These are phyloP conservation scores for Glossophaga mutica DNA, from an alignment of 2,797 vertebrate species.

Conservation along the genomic window DNA sequence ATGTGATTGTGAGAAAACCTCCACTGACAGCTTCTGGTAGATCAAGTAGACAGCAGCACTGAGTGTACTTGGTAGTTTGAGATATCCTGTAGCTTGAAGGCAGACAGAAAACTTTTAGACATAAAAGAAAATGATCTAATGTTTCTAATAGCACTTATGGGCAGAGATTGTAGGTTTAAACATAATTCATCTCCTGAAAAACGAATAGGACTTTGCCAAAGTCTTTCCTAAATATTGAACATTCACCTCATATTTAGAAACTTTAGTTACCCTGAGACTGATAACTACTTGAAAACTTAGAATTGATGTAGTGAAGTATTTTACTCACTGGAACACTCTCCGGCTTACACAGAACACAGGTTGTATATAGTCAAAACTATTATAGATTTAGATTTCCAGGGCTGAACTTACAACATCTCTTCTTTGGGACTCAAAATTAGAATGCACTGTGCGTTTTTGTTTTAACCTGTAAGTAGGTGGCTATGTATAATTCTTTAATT, in stretches of 20 bases:
- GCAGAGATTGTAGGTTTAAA: background rate
- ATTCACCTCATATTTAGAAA: background rate
- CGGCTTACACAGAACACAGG: background rate
- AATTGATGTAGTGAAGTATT: background rate
- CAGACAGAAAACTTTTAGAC: background rate
- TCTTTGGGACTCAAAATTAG: background rate
- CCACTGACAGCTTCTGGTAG: background rate
- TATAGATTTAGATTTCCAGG: background rate
- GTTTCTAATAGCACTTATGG: slow-evolving; percentile 2
- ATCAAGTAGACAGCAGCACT: background rate
- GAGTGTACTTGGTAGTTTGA: background rate
- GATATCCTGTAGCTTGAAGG: background rate
- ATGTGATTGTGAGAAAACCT: background rate
- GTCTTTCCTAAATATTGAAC: background rate
- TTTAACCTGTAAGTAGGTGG: background rate
- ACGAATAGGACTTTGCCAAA: background rate
- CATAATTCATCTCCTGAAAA: slow-evolving; percentile 1
- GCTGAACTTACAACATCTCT: background rate
- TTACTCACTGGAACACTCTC: background rate
- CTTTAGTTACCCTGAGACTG: background rate
- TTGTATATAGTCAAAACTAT: background rate
- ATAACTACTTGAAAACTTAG: background rate
- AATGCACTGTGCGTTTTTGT: background rate
- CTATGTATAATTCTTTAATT: background rate
- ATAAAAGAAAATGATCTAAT: background rate